These are phyloP conservation scores for Anableps anableps DNA, from an alignment of 2,797 vertebrate genomes.

Conservation along the genomic window DNA sequence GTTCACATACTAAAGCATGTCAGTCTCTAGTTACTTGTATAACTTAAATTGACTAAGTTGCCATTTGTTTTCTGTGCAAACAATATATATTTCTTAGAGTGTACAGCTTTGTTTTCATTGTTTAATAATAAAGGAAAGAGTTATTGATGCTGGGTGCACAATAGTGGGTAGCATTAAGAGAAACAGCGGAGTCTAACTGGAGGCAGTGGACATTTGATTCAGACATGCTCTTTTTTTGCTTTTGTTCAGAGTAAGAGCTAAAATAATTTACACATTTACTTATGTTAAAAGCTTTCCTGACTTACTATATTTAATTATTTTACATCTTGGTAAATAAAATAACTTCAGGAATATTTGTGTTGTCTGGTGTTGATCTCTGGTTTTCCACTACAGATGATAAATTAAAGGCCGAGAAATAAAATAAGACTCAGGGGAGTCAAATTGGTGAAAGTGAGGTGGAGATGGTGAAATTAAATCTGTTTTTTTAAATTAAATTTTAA, in stretches of 20 bases:
- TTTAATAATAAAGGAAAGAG: constrained; percentile 41
- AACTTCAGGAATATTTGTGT: constrained; percentile 26
- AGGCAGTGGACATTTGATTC: background rate
- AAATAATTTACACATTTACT: constrained; percentile 6
- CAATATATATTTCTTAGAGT: background rate
- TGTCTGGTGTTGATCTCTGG: background rate
- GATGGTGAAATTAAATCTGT: background rate
- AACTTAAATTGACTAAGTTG: constrained; percentile 19
- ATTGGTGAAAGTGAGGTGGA: background rate
- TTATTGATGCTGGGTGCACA: background rate
- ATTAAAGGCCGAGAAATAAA: background rate
- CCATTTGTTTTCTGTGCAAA: constrained; percentile 30
- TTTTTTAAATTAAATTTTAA: background rate
- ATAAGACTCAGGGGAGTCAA: background rate
- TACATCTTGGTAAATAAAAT: constrained; percentile 58
- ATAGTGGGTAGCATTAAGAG: background rate
- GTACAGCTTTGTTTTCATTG: constrained; percentile 27
- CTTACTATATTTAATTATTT: constrained; percentile 27
- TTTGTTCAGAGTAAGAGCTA: constrained; percentile 19
- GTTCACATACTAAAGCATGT: constrained; percentile 27
- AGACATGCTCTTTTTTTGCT: background rate
- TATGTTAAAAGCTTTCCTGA: constrained; percentile 19
- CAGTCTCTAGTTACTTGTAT: constrained; percentile 42
- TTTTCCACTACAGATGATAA: background rate
- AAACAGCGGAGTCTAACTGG: background rate